These are phyloP conservation scores for Lycocerus yunnanus DNA, from an alignment of 2,888 invertebrate genomes.

Conservation along the genomic window DNA sequence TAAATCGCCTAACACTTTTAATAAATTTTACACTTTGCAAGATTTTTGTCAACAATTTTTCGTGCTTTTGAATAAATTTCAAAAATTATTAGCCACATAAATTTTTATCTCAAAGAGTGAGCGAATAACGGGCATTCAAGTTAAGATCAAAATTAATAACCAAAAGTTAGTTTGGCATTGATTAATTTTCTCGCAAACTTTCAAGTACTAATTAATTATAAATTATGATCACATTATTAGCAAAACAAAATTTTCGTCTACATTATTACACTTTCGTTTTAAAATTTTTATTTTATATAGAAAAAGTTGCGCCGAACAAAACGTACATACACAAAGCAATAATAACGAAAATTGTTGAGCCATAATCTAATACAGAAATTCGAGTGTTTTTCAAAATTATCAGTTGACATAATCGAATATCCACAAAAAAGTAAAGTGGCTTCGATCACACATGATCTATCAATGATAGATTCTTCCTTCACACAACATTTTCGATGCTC, in stretches of 20 bases:
- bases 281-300: not conserved
- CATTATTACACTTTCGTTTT: not conserved
- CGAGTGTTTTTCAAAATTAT: no score
- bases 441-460: no score
- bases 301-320: not conserved
- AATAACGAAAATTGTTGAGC: not conserved
- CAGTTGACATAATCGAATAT: no score
- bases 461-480: no score
- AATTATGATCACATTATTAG: not conserved
- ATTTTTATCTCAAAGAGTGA: not conserved
- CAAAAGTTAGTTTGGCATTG: not conserved
- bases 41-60: not conserved
- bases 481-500: no score
- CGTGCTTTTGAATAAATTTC: not conserved
- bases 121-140: not conserved
- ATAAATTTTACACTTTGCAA: not conserved
- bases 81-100: not conserved
- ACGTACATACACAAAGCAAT: no score
- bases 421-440: no score
- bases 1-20: not conserved
- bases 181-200: not conserved
- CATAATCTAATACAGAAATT: not conserved
- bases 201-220: constrained; percentile 2
- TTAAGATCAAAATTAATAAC: constrained; percentile 4
- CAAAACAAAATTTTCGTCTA: not conserved